phyloP scores from a whole-genome alignment of 2,797 vertebrate genomes.

The Geotrypetes seraphini region DNA sequence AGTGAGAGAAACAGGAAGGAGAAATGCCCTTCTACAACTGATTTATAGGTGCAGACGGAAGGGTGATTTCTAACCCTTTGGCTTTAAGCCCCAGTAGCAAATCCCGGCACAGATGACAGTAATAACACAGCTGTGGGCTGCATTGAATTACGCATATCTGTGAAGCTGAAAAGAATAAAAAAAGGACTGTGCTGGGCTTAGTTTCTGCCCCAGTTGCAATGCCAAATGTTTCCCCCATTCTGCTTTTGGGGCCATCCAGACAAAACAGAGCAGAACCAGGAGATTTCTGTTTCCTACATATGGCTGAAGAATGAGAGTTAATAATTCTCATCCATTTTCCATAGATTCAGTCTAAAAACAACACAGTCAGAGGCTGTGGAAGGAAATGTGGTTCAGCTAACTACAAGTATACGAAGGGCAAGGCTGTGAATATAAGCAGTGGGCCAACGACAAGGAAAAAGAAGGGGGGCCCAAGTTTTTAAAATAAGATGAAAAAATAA shows the following conservation, averaged over 20 bases:
- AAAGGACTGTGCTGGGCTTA: neutral
- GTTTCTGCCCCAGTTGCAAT: neutral
- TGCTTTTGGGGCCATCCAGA: neutral
- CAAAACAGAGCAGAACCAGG: neutral
- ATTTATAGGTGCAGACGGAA: slow-evolving; percentile 1
- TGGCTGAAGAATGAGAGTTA: too few relatives aligned
- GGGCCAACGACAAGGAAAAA: too few relatives aligned
- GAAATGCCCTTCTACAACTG: neutral
- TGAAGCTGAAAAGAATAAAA: neutral
- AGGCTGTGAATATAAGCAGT: too few relatives aligned
- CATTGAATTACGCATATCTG: neutral
- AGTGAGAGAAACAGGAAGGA: neutral
- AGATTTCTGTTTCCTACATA: neutral
- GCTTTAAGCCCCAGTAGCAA: neutral
- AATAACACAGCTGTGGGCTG: neutral
- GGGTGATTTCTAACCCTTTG: neutral
- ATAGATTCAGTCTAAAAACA: too few relatives aligned
- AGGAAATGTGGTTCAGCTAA: too few relatives aligned
- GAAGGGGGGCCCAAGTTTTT: too few relatives aligned
- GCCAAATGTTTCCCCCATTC: neutral
- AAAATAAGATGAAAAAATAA: too few relatives aligned
- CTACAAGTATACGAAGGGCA: too few relatives aligned
- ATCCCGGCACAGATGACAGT: neutral
- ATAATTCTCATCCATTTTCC: too few relatives aligned
- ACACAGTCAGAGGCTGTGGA: too few relatives aligned